Evolutionary conservation across 2,888 invertebrate genomes (phyloP), one percentile per base, ranked within the genome.

Genomic region (Empis livida): DNA sequence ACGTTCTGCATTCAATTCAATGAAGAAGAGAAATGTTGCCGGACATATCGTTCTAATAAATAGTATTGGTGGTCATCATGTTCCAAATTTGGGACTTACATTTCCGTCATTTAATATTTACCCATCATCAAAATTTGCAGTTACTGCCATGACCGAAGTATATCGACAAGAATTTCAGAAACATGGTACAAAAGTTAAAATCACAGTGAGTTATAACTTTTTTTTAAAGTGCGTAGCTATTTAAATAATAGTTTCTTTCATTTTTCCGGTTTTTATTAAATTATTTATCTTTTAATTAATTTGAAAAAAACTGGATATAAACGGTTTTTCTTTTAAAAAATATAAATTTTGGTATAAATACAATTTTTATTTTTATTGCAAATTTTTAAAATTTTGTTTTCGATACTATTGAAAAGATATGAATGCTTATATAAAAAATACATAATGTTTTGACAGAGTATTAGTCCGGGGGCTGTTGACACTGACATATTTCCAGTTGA

Each of bases 41-140:
- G 75, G 75, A 0, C 74, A 75, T 53, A 63, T 76, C 13, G 59
- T 76, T 16, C 64, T 72, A 14, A 63, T 76, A 5, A 73, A 71
- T 45, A 68, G 68, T 43, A 23, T 63, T n/a, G 53, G 51, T 1
- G 68, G 67, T 0, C 69, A 70, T 41, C 5, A 4, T 0, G 2
- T 59, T 2, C 57, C 60, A 0, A 54, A 57, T 38, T 56, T 63
- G 1, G 20, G 20, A 20, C 20, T n/a, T 20, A 5, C 20, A 20
- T 20, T 8, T 27, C 54, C 43, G 50, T 53, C 50, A 1, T 53
- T 52, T 0, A 68, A 62, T 46, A 58, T 69, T 45, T 70, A 70
- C 56, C 43, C 64, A 3, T 54, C 67, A 1, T 59, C 66, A 0
- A 70, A 70, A 53, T 45, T 57, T 54, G 70, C 65, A 1, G n/a